Base-by-base conservation (phyloP, 1,140 invertebrate species). In the Neomicropteryx cornuta region DNA sequence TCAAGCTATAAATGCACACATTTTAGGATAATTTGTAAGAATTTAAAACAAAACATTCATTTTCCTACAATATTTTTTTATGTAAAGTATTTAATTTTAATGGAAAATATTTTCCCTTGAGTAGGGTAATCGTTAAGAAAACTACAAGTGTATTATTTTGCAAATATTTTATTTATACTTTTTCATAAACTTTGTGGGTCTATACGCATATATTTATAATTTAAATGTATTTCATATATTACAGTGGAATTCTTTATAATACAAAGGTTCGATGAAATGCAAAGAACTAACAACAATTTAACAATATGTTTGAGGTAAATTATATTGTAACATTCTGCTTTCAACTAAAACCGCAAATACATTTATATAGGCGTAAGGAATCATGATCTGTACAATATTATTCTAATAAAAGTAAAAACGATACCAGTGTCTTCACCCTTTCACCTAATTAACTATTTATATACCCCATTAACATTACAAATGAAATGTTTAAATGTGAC, bases 181-280 rank as follows among this genome's bases (percentile, higher is more conserved):
- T 66, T 66, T 66, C 54, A 66, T 68, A 68, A 68, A n/a, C n/a
- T n/a, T 68, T 61, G 65, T 66, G 65, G 61, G 65, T 68, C 65
- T 66, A 66, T 49, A 49, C 46, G 47, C 47, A 46, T 66, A 65
- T 67, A 66, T 68, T 66, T 63, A 66, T 66, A 68, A 66, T 68
- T 63, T 65, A 68, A 63, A 68, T 62, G 62, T 42, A 47, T 66
- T 60, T 43, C 39, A 58, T 66, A 66, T 66, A 55, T 62, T 68
- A 68, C 63, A 66, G 56, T 46, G 46, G 63, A 59, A 60, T 55
- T 56, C 55, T 56, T 54, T 53, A 56, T 47, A n/a, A n/a, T n/a
- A n/a, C n/a, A n/a, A n/a, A n/a, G n/a, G n/a, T n/a, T n/a, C n/a
- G n/a, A n/a, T n/a, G n/a, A n/a, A n/a, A n/a, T n/a, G n/a, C 18